Base-by-base conservation (phyloP, 2,113 vertebrate genomes). In the Lates calcarifer region DNA sequence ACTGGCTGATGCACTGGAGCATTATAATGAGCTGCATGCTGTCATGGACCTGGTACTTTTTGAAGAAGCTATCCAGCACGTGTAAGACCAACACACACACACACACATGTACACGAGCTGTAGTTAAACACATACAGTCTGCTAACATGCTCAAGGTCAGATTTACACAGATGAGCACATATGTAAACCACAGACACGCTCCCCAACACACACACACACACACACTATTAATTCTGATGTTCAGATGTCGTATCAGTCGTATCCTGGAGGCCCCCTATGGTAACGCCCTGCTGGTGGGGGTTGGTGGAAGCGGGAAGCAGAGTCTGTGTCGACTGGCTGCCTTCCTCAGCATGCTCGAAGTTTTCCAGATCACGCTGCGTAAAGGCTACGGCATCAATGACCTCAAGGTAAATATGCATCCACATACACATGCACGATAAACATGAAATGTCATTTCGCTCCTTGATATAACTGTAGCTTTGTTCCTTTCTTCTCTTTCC, bases 1-100 rank as follows among this genome's bases (percentile, higher is more conserved):
- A 66, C 95, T 98, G 92, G 95, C 87, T 70, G 95, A 96, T 61
- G 94, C 90, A 9, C 72, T 96, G 92, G 95, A 96, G 91, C 95
- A 95, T 89, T 95, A 96, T 91, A 95, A 93, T 62, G 94, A 96
- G 89, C 87, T 96, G 67, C 90, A 94, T 15, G 93, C 94, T 60
- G 94, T 94, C 90, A 91, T 94, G 95, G 95, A 94, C 77, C 77
- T 77, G 89, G 93, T 94, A 76, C 90, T 95, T 80, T 95, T 94
- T 87, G 91, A 96, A 74, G 95, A 95, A 90, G 94, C 95, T 13
- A 88, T 91, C 65, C 85, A 95, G 81, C 93, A 94, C 68, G 41
- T 89, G 88, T 93, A 90, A 91, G 94, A 82, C 62, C 33, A 35
- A 84, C 61, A 62, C 51, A 45, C 29, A 76, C 61, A 58, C 24